Conservation (phyloP, 1,140 invertebrate species). For the Periplaneta americana region DNA sequence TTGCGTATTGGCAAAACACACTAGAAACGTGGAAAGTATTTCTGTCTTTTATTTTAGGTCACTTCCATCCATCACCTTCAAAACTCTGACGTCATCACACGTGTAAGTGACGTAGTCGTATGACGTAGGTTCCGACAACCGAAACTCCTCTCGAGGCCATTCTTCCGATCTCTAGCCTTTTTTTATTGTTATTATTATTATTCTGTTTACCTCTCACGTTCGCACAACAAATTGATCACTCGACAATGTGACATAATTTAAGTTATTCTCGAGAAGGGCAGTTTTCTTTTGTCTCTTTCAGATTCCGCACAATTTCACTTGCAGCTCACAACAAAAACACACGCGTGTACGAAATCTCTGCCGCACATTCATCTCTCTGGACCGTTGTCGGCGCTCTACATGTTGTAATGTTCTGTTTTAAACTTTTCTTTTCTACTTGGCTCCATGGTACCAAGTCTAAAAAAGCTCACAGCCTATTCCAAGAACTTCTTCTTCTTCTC, state of each 20-base stretch:
- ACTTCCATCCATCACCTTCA: not conserved
- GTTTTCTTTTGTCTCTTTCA: not conserved
- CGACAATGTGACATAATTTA: not conserved
- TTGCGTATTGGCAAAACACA: not conserved
- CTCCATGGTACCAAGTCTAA: not conserved
- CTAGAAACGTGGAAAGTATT: not conserved
- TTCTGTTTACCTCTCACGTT: not conserved
- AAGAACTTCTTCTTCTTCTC: not conserved
- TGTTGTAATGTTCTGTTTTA: not conserved
- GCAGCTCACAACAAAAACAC: not conserved
- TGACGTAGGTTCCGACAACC: not conserved
- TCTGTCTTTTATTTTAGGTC: not conserved
- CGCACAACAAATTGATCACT: not conserved
- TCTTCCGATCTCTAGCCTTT: not conserved
- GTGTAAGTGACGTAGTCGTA: not conserved
- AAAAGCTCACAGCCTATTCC: slow-evolving; percentile 9
- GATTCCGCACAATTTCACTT: not conserved
- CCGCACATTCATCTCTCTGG: not conserved
- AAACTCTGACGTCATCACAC: not conserved
- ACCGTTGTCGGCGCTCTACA: not conserved
- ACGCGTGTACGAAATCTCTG: too few relatives aligned
- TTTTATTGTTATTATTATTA: too few relatives aligned
- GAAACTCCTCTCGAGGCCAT: not conserved
- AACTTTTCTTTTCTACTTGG: not conserved
- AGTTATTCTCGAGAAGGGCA: not conserved